Evolutionary conservation across 2,113 vertebrate species (phyloP).

Genomic region (Podocnemis expansa): DNA sequence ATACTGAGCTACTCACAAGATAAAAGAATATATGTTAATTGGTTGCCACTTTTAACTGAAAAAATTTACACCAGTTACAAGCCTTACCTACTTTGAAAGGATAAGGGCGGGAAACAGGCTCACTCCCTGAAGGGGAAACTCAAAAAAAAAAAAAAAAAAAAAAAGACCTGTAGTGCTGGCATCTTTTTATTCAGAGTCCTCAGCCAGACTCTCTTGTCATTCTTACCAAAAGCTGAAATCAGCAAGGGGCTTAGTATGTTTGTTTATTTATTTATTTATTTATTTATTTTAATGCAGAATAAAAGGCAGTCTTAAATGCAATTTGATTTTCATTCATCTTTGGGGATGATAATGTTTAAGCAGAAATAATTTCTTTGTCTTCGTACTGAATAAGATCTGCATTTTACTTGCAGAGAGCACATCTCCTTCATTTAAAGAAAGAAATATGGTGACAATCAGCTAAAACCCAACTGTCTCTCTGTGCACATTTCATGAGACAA

Average conservation of each 20-base stretch:
- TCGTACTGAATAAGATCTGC: accelerated
- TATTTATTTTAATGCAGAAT: accelerated
- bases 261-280: too few species aligned
- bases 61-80: not conserved
- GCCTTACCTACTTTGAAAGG: not conserved
- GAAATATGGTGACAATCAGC: accelerated
- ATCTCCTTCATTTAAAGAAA: accelerated
- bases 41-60: not conserved
- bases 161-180: accelerated
- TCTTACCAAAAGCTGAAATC: not conserved
- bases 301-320: not conserved
- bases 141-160: too few species aligned
- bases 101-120: accelerated
- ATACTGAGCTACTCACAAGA: not conserved
- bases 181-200: accelerated
- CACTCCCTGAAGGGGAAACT: not conserved
- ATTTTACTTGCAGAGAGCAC: accelerated
- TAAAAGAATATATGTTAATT: not conserved
- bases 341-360: not conserved
- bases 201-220: accelerated
- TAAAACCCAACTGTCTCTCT: not conserved
- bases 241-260: not conserved
- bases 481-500: accelerated
- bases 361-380: not conserved
- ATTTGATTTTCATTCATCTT: not conserved